These are phyloP conservation scores for Folsomia manolachei DNA, from an alignment of 2,888 invertebrate genomes.

Conservation along the genomic window DNA sequence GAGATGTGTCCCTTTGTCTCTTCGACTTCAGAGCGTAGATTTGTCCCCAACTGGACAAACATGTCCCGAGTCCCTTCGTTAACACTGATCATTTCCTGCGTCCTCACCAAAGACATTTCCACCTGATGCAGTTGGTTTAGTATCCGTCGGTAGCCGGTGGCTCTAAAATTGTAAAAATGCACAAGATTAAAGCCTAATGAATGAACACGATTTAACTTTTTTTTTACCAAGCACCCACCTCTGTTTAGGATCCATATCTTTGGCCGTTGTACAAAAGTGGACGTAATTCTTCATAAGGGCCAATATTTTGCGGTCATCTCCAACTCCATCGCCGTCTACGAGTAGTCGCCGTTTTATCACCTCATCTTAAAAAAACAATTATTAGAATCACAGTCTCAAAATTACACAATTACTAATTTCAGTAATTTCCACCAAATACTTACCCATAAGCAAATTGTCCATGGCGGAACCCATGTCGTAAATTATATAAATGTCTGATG, in stretches of 20 bases:
- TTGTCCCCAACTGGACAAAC: constrained; percentile 72
- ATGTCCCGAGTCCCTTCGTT: constrained; percentile 78
- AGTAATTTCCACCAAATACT: too few relatives aligned
- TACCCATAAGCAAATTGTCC: too few relatives aligned
- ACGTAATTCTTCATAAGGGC: constrained; percentile 71
- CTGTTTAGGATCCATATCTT: constrained; percentile 17
- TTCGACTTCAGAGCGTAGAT: constrained; percentile 75
- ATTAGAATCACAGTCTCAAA: too few relatives aligned
- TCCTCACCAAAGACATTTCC: constrained; percentile 82
- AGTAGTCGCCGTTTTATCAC: constrained; percentile 84
- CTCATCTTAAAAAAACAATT: too few relatives aligned
- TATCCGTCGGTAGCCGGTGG: constrained; percentile 73
- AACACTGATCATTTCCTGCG: constrained; percentile 74
- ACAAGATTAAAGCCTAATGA: too few relatives aligned
- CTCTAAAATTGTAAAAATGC: constrained; percentile 61
- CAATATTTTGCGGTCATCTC: constrained; percentile 87
- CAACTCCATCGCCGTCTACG: constrained; percentile 96
- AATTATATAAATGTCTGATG: too few relatives aligned
- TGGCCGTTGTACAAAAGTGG: constrained; percentile 11
- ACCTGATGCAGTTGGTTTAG: constrained; percentile 79
- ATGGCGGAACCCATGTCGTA: too few relatives aligned
- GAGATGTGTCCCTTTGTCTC: constrained; percentile 77
- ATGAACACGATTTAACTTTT: not conserved
- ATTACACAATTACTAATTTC: too few relatives aligned
- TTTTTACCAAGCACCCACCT: constrained; percentile 18